Evolutionary conservation across 2,888 invertebrate genomes (phyloP), one percentile per base, ranked within the genome.

Genomic region (Xestoiulus laeticollis): DNA sequence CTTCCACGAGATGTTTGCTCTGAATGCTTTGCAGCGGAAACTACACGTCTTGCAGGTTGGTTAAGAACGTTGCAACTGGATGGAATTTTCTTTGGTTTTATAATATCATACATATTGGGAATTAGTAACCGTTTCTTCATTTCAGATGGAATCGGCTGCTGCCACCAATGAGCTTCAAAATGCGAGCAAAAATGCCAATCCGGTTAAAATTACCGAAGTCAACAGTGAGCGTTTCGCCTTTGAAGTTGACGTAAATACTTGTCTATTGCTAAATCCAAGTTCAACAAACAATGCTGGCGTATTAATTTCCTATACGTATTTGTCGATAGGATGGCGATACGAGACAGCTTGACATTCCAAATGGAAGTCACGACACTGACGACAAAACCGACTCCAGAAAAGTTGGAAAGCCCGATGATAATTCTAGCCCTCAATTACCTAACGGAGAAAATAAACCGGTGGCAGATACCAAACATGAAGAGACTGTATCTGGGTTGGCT

Each of bases 41-140:
- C 48, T 48, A 5, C 26, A 86, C 26, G 22, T 48, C 26, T 86
- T 86, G 16, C 86, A 86, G 53, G 53, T 48, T 48, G 48, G 48
- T 48, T 48, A 8, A 16, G 12, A 48, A 16, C 12, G n/a, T 6
- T 38, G 33, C 33, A 6, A 38, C 2, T 6, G 6, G 33, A 38
- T 43, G 48, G 33, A 38, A 38, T 38, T 38, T 2, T 5, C 33
- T 5, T 38, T 2, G 6, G 6, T 38, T 5, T 38, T 5, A 38
- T 38, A 38, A 2, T 38, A 38, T 38, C 33, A 38, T 5, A 38
- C 33, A 5, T 38, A 6, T 2, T 38, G 33, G 33, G 4, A 38
- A 38, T 38, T 38, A 38, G 4, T 38, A 38, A 38, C 33, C 33
- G 6, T 38, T 38, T 38, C 33, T 48, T 12, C n/a, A 59, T 59